phyloP scores from a whole-genome alignment of 2,888 invertebrate species.

The Cephus pygmeus region DNA sequence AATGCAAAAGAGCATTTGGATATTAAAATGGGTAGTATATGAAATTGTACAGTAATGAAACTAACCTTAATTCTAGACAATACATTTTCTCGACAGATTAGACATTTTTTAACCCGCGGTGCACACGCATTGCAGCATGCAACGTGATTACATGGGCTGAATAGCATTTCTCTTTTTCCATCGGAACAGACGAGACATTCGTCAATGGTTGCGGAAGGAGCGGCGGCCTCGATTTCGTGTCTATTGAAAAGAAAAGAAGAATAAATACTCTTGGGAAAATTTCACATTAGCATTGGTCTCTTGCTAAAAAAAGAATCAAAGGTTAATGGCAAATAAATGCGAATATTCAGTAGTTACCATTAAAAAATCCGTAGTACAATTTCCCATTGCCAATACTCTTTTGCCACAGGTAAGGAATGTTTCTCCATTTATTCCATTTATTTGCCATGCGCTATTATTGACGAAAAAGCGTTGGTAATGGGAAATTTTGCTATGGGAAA shows the following conservation, averaged over 20 bases:
- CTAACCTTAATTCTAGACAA: conserved; percentile 79
- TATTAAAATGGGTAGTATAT: too few relatives aligned
- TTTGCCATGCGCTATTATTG: not conserved
- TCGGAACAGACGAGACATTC: conserved; percentile 97
- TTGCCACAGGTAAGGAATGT: not conserved
- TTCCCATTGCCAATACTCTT: too few relatives aligned
- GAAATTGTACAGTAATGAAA: too few relatives aligned
- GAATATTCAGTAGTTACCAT: too few relatives aligned
- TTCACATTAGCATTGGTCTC: too few relatives aligned
- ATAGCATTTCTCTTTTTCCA: conserved; percentile 89
- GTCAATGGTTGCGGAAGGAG: conserved; percentile 73
- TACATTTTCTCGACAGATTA: conserved; percentile 90
- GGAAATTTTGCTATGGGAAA: not conserved
- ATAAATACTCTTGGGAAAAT: not conserved
- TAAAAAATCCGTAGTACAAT: too few relatives aligned
- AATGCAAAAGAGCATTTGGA: too few relatives aligned
- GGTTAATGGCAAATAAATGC: too few relatives aligned
- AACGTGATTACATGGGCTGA: conserved; percentile 92
- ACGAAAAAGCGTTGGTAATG: not conserved
- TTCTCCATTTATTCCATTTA: not conserved
- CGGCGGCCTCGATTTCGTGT: conserved; percentile 47
- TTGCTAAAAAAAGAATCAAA: too few relatives aligned
- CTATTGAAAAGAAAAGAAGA: conserved; percentile 25
- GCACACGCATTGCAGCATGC: conserved; percentile 94
- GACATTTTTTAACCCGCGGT: conserved; percentile 91